phyloP scores from a whole-genome alignment of 1,140 invertebrate species.

The Neuroterus valhalla region DNA sequence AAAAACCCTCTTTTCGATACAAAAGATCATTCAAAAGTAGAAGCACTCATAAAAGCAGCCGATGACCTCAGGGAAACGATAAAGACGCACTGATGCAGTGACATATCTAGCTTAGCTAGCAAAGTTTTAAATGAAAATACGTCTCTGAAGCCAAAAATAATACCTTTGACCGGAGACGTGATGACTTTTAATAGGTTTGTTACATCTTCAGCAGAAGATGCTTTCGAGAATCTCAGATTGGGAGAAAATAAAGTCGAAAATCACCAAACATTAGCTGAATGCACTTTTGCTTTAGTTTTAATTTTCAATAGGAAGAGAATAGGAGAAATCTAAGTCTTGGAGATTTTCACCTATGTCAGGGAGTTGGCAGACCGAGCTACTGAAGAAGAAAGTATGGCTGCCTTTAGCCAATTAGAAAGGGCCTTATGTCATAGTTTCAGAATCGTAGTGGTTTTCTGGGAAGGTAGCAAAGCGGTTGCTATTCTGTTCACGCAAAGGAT shows the following conservation, averaged over 20 bases:
- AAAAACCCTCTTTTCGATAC: background rate
- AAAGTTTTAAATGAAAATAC: background rate
- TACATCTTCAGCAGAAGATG: background rate
- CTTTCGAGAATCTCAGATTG: background rate
- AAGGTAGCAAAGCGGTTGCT: background rate
- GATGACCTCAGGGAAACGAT: background rate
- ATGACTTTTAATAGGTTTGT: background rate
- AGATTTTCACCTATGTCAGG: background rate
- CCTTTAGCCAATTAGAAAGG: background rate
- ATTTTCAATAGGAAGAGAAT: background rate
- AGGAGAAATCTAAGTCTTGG: background rate
- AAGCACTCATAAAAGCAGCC: background rate
- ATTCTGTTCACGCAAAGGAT: background rate
- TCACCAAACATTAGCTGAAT: background rate
- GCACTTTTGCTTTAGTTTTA: background rate
- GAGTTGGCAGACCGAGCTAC: background rate
- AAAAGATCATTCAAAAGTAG: background rate
- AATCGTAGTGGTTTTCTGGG: background rate
- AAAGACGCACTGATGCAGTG: background rate
- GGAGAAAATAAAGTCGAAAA: background rate
- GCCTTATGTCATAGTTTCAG: background rate
- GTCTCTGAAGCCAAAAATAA: background rate
- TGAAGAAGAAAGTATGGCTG: background rate
- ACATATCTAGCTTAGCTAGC: background rate
- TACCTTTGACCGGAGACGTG: background rate